These are phyloP conservation scores for Rhyacophila evoluta DNA, from an alignment of 2,888 invertebrate species.

Conservation along the genomic window DNA sequence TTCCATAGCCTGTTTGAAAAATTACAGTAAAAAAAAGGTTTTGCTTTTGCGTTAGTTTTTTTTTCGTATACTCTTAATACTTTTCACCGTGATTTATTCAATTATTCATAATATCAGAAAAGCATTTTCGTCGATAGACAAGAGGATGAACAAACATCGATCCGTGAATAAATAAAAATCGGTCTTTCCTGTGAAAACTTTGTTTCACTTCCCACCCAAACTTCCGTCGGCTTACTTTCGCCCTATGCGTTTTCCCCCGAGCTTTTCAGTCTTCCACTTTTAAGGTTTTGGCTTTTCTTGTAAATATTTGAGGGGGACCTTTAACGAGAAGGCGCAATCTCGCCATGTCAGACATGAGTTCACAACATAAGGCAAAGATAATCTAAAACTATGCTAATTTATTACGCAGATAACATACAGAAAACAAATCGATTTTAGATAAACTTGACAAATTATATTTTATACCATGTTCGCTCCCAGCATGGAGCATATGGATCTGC, in stretches of 20 bases:
- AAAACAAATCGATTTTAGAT: no score
- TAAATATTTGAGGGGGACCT: conserved; percentile 5
- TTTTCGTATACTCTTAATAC: not conserved
- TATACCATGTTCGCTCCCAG: no score
- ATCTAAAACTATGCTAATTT: no score
- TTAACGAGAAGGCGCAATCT: not conserved
- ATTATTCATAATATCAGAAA: not conserved
- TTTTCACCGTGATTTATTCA: not conserved
- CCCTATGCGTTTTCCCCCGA: not conserved
- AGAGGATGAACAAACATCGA: not conserved
- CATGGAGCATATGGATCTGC: no score
- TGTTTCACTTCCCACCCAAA: not conserved
- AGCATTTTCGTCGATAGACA: not conserved
- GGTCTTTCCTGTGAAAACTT: not conserved
- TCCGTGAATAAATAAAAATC: not conserved
- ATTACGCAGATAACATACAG: no score
- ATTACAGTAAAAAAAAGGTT: no score
- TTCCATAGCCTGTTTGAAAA: no score
- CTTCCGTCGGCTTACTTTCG: not conserved
- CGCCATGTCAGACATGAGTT: not conserved
- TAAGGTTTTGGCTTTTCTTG: not conserved
- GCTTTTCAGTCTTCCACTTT: not conserved
- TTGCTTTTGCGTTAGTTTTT: no score
- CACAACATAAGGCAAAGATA: not conserved
- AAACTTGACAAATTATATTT: no score